Evolutionary conservation across 92 coral and sea anemone genomes (phyloP), one percentile per base, ranked within the genome.

Genomic region (Nematostella vectensis): DNA sequence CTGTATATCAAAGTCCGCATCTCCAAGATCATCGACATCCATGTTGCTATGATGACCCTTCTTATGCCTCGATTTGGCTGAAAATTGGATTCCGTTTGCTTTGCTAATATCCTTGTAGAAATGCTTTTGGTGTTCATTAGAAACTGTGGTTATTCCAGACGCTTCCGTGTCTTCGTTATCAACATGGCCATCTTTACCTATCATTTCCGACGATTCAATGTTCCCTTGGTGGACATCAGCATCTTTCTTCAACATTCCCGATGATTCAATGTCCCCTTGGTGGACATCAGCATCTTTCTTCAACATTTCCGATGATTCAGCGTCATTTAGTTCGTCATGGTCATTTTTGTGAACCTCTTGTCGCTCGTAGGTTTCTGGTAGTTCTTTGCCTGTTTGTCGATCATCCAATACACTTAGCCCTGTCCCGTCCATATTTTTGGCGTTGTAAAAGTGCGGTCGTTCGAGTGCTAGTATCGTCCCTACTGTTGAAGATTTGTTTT

Each of bases 1-100:
- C 68, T 78, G 63, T 33, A 85, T 85, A 45, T 85, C 95, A 58
- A 85, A 85, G 65, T 85, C 95, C 15, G 95, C 82, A 28, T 82
- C 95, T 38, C 95, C 95, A 12, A 85, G 60, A 59, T 85, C 95
- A 18, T 80, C 88, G 31, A 77, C 43, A 25, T 85, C 72, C 20
- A 79, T 52, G 10, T 61, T 57, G 43, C 43, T 55, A 31, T 66
- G 72, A 28, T 43, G 53, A 10, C 25, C 56, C 47, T 56, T 48
- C 26, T 62, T 45, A 22, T 45, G 51, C 3, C 28, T 17, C 30
- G 76, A 53, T 45, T 67, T 67, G 13, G 67, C 62, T 10, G 81
- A 73, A 25, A 79, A 74, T 33, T 72, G 81, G 27, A 73, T 31
- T 47, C 58, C 54, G 50, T 79, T 70, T 18, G 44, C 47, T 1